Evolutionary conservation across 2,888 invertebrate genomes (phyloP), one percentile per base, ranked within the genome.

Genomic region (Himalopsyche japonica): DNA sequence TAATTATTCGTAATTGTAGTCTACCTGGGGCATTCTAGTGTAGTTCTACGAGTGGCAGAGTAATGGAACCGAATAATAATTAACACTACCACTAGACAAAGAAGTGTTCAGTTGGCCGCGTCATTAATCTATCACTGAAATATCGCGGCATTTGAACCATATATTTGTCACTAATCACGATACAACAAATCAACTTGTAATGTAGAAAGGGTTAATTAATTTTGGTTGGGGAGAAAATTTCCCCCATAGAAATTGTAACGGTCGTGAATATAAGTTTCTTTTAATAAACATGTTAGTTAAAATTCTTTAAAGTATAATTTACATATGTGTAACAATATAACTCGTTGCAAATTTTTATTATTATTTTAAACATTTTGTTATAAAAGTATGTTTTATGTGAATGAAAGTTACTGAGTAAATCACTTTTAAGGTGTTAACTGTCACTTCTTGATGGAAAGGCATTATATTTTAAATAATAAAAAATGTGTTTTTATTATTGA

Each of bases 141-240:
- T 86, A 86, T 85, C 76, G 85, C 85, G 81, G 85, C 79, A 84
- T 85, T 86, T 79, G 85, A 85, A 86, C 86, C 86, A 85, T 86
- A 86, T 86, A 86, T 86, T 86, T 86, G 86, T 86, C 86, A 86
- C 86, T 86, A 86, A 86, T 86, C 86, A 84, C 86, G 85, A 86
- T 85, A 70, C 85, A 86, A 86, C 86, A 86, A 86, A 86, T 86
- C 86, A 86, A 86, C 86, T 86, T 85, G 86, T 84, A 85, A 86
- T 81, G 84, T 84, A 82, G 82, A 86, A 86, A 86, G 86, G 86
- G 86, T 86, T 86, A 86, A 86, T 86, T 86, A 86, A 86, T 86
- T 86, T 85, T 81, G 30, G 80, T 79, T 77, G 82, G 85, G 77
- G 81, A 80, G 47, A 76, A 80, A 77, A 27, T 30, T 57, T 24